A percentile compares a stretch with the other conserved stretches of the same genome.
phyloP scores from a whole-genome alignment of 2,797 vertebrate genomes.

The Chaetodon trifasciatus region DNA sequence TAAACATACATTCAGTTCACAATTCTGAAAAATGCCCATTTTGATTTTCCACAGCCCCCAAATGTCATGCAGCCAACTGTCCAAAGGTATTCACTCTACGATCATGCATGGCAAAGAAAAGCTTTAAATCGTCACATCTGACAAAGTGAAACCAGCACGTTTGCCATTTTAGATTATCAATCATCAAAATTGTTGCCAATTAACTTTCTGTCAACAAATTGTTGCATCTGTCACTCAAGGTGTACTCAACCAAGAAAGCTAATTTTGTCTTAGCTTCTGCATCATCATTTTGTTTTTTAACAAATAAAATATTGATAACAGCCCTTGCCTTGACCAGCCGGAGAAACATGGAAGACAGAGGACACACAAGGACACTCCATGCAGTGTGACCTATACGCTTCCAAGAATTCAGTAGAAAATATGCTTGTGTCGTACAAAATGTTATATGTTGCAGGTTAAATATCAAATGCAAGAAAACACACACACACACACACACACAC shows the following conservation, averaged over 20 bases:
- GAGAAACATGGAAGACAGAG: background rate
- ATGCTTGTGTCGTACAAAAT: background rate
- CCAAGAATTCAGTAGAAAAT: conserved; percentile 10
- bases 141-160: background rate
- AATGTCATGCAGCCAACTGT: background rate
- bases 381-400: background rate
- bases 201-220: background rate
- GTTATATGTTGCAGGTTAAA: background rate
- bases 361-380: conserved; percentile 13
- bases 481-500: no score
- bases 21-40: background rate
- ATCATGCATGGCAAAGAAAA: background rate
- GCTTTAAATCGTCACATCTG: background rate
- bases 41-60: no score
- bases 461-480: background rate
- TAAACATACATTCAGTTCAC: no score
- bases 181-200: background rate
- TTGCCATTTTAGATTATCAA: background rate
- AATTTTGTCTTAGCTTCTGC: background rate
- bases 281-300: background rate
- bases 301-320: background rate
- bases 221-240: background rate
- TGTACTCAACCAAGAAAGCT: background rate
- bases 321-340: background rate
- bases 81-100: background rate